Conservation (phyloP, 2,113 vertebrate genomes). For the Cyprichromis sp. region DNA sequence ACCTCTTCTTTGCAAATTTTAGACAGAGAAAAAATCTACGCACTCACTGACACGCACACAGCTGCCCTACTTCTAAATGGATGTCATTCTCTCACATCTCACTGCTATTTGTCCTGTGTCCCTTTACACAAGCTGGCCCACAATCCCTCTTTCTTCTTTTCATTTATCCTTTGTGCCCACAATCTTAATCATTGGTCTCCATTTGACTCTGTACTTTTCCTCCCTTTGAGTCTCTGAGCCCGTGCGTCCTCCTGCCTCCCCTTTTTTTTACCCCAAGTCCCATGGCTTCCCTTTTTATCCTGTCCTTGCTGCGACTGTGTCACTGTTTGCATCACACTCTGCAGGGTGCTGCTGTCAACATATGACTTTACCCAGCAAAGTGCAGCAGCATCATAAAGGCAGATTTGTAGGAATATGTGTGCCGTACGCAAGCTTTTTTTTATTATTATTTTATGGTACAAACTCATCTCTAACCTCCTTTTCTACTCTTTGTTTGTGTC, state of each 20-base stretch:
- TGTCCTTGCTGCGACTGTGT: conserved; percentile 57
- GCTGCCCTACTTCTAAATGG: conserved; percentile 28
- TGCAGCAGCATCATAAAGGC: background rate
- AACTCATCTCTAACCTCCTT: background rate
- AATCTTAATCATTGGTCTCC: conserved; percentile 47
- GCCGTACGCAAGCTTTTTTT: background rate
- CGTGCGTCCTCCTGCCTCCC: conserved; percentile 25
- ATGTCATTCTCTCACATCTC: conserved; percentile 16
- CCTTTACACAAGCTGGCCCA: background rate
- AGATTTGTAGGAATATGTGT: background rate
- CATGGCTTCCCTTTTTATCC: conserved; percentile 51
- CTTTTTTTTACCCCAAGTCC: conserved; percentile 9
- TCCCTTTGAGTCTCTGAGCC: conserved; percentile 48
- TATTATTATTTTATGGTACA: background rate
- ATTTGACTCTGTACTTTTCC: conserved; percentile 56
- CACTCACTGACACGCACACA: background rate
- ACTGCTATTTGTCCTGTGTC: background rate
- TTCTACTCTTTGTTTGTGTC: background rate
- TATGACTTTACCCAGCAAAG: background rate
- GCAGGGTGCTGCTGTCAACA: conserved; percentile 26
- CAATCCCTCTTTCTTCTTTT: conserved; percentile 27
- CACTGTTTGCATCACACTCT: conserved; percentile 52
- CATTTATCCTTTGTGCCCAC: conserved; percentile 49
- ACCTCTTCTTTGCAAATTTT: conserved; percentile 14
- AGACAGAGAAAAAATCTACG: background rate